Base-by-base conservation (phyloP, 2,888 invertebrate species). In the Exephanes ischioxanthus region DNA sequence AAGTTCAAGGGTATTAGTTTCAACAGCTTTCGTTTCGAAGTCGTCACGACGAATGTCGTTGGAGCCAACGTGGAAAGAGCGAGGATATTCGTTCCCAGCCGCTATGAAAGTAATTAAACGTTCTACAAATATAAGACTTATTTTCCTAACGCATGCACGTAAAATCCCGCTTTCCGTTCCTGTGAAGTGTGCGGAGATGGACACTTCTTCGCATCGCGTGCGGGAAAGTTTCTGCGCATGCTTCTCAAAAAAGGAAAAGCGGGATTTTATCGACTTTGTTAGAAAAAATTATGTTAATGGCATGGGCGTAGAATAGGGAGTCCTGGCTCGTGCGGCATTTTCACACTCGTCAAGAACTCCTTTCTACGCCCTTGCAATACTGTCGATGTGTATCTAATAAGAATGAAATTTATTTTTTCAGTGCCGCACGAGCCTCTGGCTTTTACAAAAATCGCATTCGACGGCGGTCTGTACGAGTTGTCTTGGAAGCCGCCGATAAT, bases 381-480 rank as follows among this genome's bases (percentile, higher is more conserved):
- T 41, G 16, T 26, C 30, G 14, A 61, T 30, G 33, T 0, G 9
- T 33, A 30, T 7, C 33, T 30, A 6, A 30, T 26, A 61, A 67
- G 22, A 37, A 48, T 75, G 30, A 67, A 63, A 30, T 45, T 53
- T 61, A n/a, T 33, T 66, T 80, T 91, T 92, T 61, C 88, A 95
- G 94, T 93, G 87, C 94, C 94, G 0, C 93, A 93, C 5, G 94
- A 94, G 88, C 95, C 96, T n/a, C 93, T 95, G 83, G 95, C 95
- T 19, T 96, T 97, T 89, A 96, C 96, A 9, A 97, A 97, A 94
- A 95, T 97, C 19, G 96, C 96, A 51, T 97, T 96, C 93, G 96
- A 96, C 86, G 95, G 96, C 92, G 96, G 96, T 45, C 95, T 96
- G 22, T 97, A 97, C 92, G 96, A 97, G 91, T 93, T 98, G 11